Percentiles rank a stretch among this genome's conserved stretches.
These are phyloP conservation scores for Tuberolachnus salignus DNA, from an alignment of 2,888 invertebrate genomes.

Conservation along the genomic window DNA sequence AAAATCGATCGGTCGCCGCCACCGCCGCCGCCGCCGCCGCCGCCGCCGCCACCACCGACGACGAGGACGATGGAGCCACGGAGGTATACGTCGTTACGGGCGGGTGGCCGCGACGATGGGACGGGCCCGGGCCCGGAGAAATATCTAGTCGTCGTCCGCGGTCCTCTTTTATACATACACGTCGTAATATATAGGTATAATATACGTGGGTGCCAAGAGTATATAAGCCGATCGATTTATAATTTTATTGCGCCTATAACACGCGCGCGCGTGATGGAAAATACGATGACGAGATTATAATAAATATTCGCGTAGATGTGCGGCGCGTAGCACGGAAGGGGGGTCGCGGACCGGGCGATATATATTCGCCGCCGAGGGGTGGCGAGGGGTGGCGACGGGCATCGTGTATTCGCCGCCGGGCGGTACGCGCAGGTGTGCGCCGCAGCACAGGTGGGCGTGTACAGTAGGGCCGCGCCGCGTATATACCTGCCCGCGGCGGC, in stretches of 20 bases:
- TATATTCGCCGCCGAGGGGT: neutral
- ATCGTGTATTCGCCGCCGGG: constrained; percentile 14
- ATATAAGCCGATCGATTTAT: neutral
- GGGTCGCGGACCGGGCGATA: too few relatives aligned
- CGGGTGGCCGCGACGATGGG: neutral
- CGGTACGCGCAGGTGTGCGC: constrained; percentile 57
- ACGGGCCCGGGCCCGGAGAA: neutral
- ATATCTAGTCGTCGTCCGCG: neutral
- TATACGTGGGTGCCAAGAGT: neutral
- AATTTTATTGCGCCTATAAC: too few relatives aligned
- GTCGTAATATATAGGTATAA: neutral
- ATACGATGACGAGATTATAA: neutral
- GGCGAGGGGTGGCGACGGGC: neutral
- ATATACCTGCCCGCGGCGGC: constrained; percentile 45
- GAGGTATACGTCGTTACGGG: constrained; percentile 1
- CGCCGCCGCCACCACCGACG: constrained; percentile 53
- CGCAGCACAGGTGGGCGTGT: constrained; percentile 57
- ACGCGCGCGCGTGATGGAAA: too few relatives aligned
- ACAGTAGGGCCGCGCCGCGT: constrained; percentile 32
- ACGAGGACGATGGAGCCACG: constrained; percentile 18
- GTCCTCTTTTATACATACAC: neutral
- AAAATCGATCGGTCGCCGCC: constrained; percentile 57
- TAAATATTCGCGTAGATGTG: neutral
- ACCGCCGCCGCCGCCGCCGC: constrained; percentile 56
- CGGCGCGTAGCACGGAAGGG: too few relatives aligned